A percentile compares a stretch with the other conserved stretches of the same genome.
phyloP scores from a whole-genome alignment of 2,888 invertebrate genomes.

The Leptogaster cylindrica region DNA sequence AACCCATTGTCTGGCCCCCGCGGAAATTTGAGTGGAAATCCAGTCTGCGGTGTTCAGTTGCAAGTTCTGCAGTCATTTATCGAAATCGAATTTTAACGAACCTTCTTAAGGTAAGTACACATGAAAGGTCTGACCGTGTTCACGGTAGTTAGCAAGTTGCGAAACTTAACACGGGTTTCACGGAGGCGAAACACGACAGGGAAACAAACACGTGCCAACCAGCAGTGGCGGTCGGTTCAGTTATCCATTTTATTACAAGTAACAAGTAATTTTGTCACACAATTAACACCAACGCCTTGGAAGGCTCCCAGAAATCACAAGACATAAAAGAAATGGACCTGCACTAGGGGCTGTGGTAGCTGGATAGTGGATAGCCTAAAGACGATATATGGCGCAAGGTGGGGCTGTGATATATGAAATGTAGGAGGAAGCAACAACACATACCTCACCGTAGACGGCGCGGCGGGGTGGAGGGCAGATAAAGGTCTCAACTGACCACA shows the following conservation, averaged over 20 bases:
- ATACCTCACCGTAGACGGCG: neutral
- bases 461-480: conserved; percentile 13
- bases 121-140: conserved; percentile 17
- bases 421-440: neutral
- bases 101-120: too few species aligned
- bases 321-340: neutral
- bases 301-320: conserved; percentile 21
- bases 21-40: too few species aligned
- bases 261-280: conserved; percentile 41
- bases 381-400: conserved; percentile 22
- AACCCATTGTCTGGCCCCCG: too few species aligned
- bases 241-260: conserved; percentile 40
- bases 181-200: conserved; percentile 31
- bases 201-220: conserved; percentile 21
- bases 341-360: neutral
- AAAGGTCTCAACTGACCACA: conserved; percentile 17
- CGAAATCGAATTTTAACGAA: too few species aligned
- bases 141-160: conserved; percentile 34
- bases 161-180: conserved; percentile 29
- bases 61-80: too few species aligned
- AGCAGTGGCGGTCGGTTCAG: neutral
- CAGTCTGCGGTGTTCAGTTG: too few species aligned
- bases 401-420: conserved; percentile 18
- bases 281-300: conserved; percentile 43
- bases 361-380: conserved; percentile 1